Percentiles rank a stretch among this genome's conserved stretches.
Evolutionary conservation across 2,888 invertebrate species (phyloP).

Genomic region (Agriopis marginaria): DNA sequence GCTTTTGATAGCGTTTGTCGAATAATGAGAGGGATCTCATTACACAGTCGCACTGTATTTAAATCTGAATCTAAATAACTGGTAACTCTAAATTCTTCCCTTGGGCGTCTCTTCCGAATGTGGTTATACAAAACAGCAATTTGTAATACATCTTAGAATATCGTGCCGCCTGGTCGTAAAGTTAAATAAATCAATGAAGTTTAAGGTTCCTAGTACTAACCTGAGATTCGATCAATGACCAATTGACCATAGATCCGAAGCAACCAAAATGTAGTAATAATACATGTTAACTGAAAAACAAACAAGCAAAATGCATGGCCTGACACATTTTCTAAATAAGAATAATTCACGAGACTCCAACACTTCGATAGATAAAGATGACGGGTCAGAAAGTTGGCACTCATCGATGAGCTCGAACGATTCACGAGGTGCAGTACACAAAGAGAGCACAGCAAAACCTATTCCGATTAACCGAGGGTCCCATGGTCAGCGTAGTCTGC

Average conservation of each 20-base stretch:
- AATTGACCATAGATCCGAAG: conserved; percentile 33
- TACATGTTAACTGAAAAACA: conserved; percentile 7
- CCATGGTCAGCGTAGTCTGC: conserved; percentile 63
- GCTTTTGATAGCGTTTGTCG: too few species aligned
- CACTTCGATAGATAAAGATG: conserved; percentile 70
- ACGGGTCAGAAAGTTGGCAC: conserved; percentile 81
- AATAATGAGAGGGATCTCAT: too few species aligned
- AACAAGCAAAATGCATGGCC: conserved; percentile 75
- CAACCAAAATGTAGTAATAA: conserved; percentile 41
- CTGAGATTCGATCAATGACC: conserved; percentile 53
- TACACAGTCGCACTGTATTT: too few species aligned
- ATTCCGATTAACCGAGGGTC: conserved; percentile 70
- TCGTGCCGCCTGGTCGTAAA: neutral
- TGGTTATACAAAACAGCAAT: neutral
- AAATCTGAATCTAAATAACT: too few species aligned
- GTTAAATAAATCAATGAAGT: neutral
- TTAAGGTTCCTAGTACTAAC: conserved; percentile 24
- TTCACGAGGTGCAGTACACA: conserved; percentile 54
- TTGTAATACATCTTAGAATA: neutral
- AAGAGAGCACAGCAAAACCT: conserved; percentile 56
- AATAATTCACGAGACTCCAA: conserved; percentile 69
- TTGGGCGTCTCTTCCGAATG: neutral
- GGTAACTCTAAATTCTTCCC: too few species aligned
- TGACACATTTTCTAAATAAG: conserved; percentile 77
- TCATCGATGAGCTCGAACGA: conserved; percentile 66